A percentile compares a stretch with the other conserved stretches of the same genome.
Conservation (phyloP, 2,113 vertebrate species). For the Triplophysa rosa region DNA sequence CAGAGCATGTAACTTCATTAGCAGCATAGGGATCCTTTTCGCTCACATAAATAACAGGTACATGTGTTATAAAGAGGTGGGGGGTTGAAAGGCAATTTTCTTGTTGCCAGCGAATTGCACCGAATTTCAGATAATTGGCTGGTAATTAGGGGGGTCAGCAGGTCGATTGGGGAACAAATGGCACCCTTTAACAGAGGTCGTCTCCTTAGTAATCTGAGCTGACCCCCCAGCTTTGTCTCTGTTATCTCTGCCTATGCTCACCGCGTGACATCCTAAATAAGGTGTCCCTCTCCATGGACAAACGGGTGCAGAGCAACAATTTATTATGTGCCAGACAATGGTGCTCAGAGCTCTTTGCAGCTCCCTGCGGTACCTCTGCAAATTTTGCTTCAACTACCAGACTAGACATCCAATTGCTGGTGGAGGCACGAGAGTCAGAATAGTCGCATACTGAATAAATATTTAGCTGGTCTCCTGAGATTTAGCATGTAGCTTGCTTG, state of each 20-base stretch:
- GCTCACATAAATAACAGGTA: slow-evolving; percentile 52
- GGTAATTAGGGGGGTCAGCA: slow-evolving; percentile 86
- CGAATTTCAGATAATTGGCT: slow-evolving; percentile 85
- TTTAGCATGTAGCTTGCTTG: slow-evolving; percentile 6
- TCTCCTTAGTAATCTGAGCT: slow-evolving; percentile 72
- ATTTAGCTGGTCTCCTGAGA: slow-evolving; percentile 24
- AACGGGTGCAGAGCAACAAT: slow-evolving; percentile 44
- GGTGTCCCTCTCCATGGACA: slow-evolving; percentile 57
- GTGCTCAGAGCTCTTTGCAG: slow-evolving; percentile 40
- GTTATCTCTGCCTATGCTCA: slow-evolving; percentile 60
- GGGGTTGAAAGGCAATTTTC: slow-evolving; percentile 66
- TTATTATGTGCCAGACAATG: slow-evolving; percentile 54
- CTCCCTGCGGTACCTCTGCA: slow-evolving; percentile 23
- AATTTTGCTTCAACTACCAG: slow-evolving; percentile 21
- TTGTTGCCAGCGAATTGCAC: slow-evolving; percentile 67
- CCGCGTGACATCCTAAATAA: slow-evolving; percentile 66
- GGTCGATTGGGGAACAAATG: slow-evolving; percentile 86
- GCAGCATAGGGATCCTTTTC: slow-evolving; percentile 26
- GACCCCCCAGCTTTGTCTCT: slow-evolving; percentile 64
- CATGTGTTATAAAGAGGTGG: slow-evolving; percentile 37
- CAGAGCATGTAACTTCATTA: slow-evolving; percentile 48
- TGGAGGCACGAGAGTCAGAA: slow-evolving; percentile 22
- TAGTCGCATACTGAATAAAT: slow-evolving; percentile 41
- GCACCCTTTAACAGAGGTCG: slow-evolving; percentile 84
- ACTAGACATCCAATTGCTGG: slow-evolving; percentile 26